phyloP scores from a whole-genome alignment of 2,888 invertebrate genomes.

The Mythimna lalbum region DNA sequence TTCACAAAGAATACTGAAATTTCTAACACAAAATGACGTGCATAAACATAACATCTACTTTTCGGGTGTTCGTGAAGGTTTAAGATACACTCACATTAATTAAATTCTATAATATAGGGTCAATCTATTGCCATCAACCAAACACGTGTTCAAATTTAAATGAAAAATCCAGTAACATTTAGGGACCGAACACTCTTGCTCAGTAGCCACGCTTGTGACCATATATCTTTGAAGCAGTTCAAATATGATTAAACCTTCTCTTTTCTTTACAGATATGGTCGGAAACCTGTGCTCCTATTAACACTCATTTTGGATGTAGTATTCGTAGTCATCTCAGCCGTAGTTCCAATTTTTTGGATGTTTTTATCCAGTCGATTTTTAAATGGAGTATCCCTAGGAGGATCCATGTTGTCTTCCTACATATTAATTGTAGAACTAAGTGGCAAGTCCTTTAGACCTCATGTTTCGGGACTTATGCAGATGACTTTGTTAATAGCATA shows the following conservation, averaged over 20 bases:
- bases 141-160: neutral
- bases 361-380: constrained; percentile 91
- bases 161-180: neutral
- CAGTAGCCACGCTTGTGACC: neutral
- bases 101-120: too few species aligned
- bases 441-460: constrained; percentile 89
- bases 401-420: constrained; percentile 92
- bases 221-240: neutral
- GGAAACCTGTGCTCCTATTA: constrained; percentile 64
- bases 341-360: constrained; percentile 90
- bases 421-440: constrained; percentile 92
- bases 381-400: constrained; percentile 91
- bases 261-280: constrained; percentile 31
- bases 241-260: neutral
- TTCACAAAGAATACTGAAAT: too few species aligned
- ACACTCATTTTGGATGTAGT: constrained; percentile 90
- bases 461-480: constrained; percentile 89
- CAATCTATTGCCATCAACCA: too few species aligned
- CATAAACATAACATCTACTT: too few species aligned
- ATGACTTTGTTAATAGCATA: constrained; percentile 90
- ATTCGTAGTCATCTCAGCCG: constrained; percentile 89
- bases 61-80: too few species aligned
- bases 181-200: too few species aligned
- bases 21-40: too few species aligned
- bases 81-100: too few species aligned